Percentiles rank a stretch among this genome's conserved stretches.
Conservation (phyloP, 2,888 invertebrate species). For the Rugalucina vietnamica region DNA sequence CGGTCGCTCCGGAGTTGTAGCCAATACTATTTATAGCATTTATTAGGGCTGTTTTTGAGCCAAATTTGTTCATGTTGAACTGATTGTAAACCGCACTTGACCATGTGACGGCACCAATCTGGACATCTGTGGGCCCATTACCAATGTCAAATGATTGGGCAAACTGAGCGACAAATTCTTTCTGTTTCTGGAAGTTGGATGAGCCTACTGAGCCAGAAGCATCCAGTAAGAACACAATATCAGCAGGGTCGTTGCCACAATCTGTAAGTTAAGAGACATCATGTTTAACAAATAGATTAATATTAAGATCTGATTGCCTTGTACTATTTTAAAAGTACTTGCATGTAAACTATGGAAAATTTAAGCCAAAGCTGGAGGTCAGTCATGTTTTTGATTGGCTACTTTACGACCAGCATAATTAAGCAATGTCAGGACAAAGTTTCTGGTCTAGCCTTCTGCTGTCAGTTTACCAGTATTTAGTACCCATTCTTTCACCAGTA, state of each 20-base stretch:
- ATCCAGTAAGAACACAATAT: constrained; percentile 75
- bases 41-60: constrained; percentile 58
- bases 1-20: constrained; percentile 74
- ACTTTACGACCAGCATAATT: too few relatives aligned
- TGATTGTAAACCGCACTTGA: constrained; percentile 65
- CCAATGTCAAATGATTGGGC: constrained; percentile 71
- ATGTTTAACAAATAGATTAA: too few relatives aligned
- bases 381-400: too few relatives aligned
- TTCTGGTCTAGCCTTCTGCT: too few relatives aligned
- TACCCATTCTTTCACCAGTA: too few relatives aligned
- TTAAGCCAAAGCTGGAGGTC: too few relatives aligned
- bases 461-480: too few relatives aligned
- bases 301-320: too few relatives aligned
- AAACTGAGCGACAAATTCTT: constrained; percentile 72
- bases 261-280: too few relatives aligned
- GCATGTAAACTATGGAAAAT: too few relatives aligned
- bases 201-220: constrained; percentile 70
- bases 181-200: constrained; percentile 71
- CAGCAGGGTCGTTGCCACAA: constrained; percentile 72
- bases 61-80: constrained; percentile 72
- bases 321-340: too few relatives aligned
- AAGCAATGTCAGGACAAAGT: too few relatives aligned
- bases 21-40: constrained; percentile 65
- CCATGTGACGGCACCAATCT: constrained; percentile 74
- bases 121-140: constrained; percentile 72